Evolutionary conservation across 2,797 vertebrate species (phyloP).

Genomic region (Gorsachius magnificus): DNA sequence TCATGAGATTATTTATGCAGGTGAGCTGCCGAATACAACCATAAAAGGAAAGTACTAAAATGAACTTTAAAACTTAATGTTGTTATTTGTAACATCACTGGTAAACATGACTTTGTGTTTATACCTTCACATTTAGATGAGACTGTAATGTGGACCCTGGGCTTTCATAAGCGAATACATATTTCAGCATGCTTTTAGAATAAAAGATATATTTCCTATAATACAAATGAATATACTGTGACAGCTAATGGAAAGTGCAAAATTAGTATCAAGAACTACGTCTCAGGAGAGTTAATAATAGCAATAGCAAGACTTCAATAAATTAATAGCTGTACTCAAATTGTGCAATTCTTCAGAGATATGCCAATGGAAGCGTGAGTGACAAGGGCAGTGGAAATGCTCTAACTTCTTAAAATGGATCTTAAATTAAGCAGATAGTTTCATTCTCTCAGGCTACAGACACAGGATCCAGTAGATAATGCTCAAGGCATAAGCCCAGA

Average conservation of each 20-base stretch:
- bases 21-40: background rate
- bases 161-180: background rate
- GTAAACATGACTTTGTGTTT: background rate
- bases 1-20: background rate
- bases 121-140: background rate
- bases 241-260: background rate
- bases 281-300: background rate
- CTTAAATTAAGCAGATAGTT: constrained; percentile 13
- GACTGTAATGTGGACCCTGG: background rate
- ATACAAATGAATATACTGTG: background rate
- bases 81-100: background rate
- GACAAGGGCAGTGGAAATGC: background rate
- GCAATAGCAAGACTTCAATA: background rate
- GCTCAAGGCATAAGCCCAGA: background rate
- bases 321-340: background rate
- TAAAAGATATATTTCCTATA: background rate
- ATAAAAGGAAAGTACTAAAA: background rate
- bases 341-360: background rate
- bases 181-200: background rate
- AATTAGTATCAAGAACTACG: background rate
- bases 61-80: background rate
- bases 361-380: background rate
- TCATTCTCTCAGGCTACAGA: constrained; percentile 23
- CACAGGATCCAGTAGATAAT: constrained; percentile 15
- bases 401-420: background rate